Base-by-base conservation (phyloP, 2,113 vertebrate species). In the Gallinago jamesoni region DNA sequence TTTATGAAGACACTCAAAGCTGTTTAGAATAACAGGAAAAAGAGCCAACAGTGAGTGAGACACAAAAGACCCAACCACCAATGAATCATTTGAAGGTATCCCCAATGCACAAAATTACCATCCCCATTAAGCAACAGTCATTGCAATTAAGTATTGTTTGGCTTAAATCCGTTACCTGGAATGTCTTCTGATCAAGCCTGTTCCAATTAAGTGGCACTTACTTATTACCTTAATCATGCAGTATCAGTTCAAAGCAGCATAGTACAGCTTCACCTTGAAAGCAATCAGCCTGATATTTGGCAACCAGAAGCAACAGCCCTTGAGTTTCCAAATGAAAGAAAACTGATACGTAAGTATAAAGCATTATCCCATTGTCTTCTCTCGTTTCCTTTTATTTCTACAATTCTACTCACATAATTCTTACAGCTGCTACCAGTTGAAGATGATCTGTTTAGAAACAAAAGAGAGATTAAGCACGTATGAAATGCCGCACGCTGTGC, bases 71-170 rank as follows among this genome's bases (percentile, higher is more conserved):
- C 60, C 75, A 93, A 89, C 64, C 73, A 95, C 77, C 92, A 93
- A 94, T 97, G 94, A 96, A 95, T 96, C 96, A 96, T 87, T 73
- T 89, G 48, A 96, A 96, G 91, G 91, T 87, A 90, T 95, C 92
- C 96, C 95, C 96, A 92, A 43, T 92, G 95, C 89, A 91, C 77
- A 9, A 74, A 95, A 96, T 96, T 96, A 96, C 80, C 81, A 96
- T 85, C 45, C 45, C 84, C 81, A 95, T 97, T 96, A 96, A 94
- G 96, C 94, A 95, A 92, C 91, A 96, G 83, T 76, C 96, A 91
- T 9, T 87, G 91, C 89, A 96, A 95, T 97, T 97, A 96, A 96
- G 92, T 85, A 97, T 96, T 96, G 95, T 96, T 95, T 94, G 95
- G 87, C 67, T 96, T 96, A 96, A 92, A 97, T 96, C 86, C 78